phyloP scores from a whole-genome alignment of 92 coral and sea anemone genomes.

The Paragorgia papillata region DNA sequence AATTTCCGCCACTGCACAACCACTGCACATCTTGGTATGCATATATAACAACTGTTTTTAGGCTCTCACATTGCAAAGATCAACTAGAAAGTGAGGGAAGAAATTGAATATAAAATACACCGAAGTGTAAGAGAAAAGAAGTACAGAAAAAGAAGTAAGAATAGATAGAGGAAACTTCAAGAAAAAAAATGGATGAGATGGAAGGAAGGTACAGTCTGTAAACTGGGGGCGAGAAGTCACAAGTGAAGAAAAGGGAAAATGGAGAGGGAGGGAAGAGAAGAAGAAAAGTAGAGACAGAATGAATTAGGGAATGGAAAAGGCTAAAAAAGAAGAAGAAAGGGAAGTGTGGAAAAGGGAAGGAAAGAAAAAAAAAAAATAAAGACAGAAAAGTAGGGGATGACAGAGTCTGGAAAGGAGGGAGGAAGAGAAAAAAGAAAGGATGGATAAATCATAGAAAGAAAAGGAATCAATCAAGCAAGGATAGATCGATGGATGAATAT shows the following conservation, averaged over 20 bases:
- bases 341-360: background rate
- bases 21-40: no score
- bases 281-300: background rate
- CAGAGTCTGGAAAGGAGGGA: background rate
- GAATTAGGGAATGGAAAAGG: background rate
- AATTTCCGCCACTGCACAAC: no score
- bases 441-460: background rate
- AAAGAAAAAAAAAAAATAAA: background rate
- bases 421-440: background rate
- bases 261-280: background rate
- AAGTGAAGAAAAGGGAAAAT: background rate
- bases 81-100: no score
- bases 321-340: background rate
- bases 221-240: background rate
- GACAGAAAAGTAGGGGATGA: background rate
- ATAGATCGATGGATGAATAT: no score
- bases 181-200: background rate
- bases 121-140: background rate
- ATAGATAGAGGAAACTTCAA: background rate
- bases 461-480: no score
- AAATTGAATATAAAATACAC: no score
- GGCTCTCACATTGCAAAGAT: no score
- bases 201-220: background rate
- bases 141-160: background rate
- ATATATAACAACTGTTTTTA: no score